Evolutionary conservation across 2,888 invertebrate genomes (phyloP).

Genomic region (Trimorus sp.): DNA sequence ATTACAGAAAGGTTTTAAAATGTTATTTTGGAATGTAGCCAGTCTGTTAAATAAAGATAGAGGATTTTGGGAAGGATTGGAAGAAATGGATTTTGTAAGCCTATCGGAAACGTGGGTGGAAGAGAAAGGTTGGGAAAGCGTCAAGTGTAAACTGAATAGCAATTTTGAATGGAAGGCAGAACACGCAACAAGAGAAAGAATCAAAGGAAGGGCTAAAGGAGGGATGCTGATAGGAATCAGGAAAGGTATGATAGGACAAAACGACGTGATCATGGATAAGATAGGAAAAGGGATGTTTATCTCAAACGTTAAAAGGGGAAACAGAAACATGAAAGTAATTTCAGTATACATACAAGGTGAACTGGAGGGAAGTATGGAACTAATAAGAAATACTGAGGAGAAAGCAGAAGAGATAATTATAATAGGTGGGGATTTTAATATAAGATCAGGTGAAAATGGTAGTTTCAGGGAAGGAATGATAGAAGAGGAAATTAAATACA

Average conservation of each 20-base stretch:
- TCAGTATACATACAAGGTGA: not conserved
- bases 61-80: slow-evolving; percentile 55
- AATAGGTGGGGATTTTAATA: not conserved
- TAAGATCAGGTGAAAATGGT: not conserved
- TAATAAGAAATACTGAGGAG: not conserved
- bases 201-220: not conserved
- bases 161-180: not conserved
- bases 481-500: not conserved
- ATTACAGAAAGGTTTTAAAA: not conserved
- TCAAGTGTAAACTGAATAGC: not conserved
- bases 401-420: not conserved
- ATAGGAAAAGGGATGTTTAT: not conserved
- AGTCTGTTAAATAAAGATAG: slow-evolving; percentile 60
- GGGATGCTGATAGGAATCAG: not conserved
- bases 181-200: not conserved
- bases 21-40: slow-evolving; percentile 61
- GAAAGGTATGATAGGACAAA: not conserved
- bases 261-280: not conserved
- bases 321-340: not conserved
- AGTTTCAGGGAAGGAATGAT: not conserved
- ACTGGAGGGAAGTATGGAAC: not conserved
- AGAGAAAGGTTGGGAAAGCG: slow-evolving; percentile 35
- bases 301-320: not conserved
- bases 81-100: slow-evolving; percentile 47
- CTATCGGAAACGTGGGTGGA: slow-evolving; percentile 64